A percentile compares a stretch with the other conserved stretches of the same genome.
Conservation (phyloP, 2,888 invertebrate species). For the Trachelus tabidus region DNA sequence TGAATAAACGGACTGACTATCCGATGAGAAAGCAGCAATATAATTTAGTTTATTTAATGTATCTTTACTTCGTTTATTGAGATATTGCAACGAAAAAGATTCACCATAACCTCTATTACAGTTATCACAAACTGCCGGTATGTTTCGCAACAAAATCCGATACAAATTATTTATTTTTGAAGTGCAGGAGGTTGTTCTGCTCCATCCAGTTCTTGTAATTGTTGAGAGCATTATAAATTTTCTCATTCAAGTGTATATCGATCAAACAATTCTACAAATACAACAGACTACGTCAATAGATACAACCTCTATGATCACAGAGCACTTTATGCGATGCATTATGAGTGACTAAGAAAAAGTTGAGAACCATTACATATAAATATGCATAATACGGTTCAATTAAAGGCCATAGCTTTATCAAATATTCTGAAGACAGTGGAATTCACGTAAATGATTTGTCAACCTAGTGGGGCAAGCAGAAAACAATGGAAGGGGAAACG, state of each 20-base stretch:
- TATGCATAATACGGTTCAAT: neutral
- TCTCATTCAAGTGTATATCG: constrained; percentile 27
- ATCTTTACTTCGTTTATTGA: constrained; percentile 21
- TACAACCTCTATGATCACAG: neutral
- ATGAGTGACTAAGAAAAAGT: neutral
- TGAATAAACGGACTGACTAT: neutral
- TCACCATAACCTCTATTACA: constrained; percentile 34
- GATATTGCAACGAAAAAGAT: neutral
- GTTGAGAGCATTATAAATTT: constrained; percentile 31
- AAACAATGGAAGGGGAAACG: neutral
- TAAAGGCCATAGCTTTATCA: neutral
- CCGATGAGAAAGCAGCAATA: neutral
- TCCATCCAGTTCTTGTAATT: constrained; percentile 18
- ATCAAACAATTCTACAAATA: constrained; percentile 32
- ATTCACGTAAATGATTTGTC: neutral
- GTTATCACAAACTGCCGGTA: neutral
- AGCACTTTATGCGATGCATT: neutral
- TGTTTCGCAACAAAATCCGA: constrained; percentile 9
- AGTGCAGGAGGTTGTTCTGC: constrained; percentile 12
- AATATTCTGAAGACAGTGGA: neutral
- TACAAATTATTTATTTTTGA: constrained; percentile 5
- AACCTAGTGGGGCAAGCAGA: neutral
- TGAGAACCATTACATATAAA: neutral
- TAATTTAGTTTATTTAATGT: neutral
- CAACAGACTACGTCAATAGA: neutral